A percentile compares a stretch with the other conserved stretches of the same genome.
Conservation (phyloP, 2,113 vertebrate genomes). For the Entomyzon cyanotis region DNA sequence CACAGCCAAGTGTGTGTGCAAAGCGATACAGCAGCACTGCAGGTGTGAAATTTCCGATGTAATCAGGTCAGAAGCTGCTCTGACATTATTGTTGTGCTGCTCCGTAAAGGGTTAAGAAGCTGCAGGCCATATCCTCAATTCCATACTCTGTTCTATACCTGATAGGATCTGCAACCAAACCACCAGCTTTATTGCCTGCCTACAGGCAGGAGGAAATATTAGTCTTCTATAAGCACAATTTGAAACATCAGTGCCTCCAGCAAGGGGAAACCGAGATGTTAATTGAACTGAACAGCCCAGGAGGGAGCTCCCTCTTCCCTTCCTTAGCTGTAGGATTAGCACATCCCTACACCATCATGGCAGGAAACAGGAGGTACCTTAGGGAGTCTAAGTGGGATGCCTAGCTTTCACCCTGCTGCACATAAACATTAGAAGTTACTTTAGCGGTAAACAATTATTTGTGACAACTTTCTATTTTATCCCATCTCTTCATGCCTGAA, state of each 20-base stretch:
- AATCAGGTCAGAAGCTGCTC: background rate
- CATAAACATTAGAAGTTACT: background rate
- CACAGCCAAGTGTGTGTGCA: background rate
- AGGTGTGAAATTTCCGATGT: slow-evolving; percentile 33
- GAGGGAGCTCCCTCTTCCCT: slow-evolving; percentile 28
- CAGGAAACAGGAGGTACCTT: background rate
- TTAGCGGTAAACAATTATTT: background rate
- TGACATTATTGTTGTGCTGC: background rate
- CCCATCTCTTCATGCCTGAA: background rate
- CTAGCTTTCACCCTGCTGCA: background rate
- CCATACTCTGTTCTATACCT: background rate
- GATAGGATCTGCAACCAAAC: slow-evolving; percentile 59
- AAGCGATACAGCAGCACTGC: accelerated
- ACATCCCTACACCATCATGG: background rate
- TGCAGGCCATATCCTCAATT: slow-evolving; percentile 13
- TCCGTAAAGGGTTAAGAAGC: background rate
- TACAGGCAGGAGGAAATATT: slow-evolving; percentile 43
- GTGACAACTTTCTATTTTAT: background rate
- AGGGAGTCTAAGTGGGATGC: background rate
- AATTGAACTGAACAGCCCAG: slow-evolving; percentile 49
- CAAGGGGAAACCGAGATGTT: slow-evolving; percentile 45
- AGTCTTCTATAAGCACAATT: slow-evolving; percentile 37
- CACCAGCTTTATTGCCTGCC: slow-evolving; percentile 50
- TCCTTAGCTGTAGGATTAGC: slow-evolving; percentile 21
- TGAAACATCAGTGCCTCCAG: slow-evolving; percentile 54